Conservation (phyloP, 2,888 invertebrate species). For the Monoplex corrugatus region DNA sequence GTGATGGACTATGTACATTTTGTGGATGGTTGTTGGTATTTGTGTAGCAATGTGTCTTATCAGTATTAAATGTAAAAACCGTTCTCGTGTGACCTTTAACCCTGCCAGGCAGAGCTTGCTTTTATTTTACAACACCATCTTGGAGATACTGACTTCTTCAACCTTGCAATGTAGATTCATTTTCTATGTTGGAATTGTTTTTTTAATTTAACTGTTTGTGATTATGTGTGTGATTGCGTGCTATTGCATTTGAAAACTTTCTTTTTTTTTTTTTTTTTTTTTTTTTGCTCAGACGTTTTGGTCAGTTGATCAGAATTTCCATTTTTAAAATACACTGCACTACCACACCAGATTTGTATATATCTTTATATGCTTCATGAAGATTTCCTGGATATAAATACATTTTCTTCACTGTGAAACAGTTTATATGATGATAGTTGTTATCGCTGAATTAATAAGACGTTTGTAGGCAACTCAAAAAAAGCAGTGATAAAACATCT, state of each 20-base stretch:
- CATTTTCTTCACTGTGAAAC: too few relatives aligned
- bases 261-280: not conserved
- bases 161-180: constrained; percentile 33
- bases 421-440: too few relatives aligned
- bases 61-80: constrained; percentile 27
- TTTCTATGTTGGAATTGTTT: constrained; percentile 14
- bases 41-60: constrained; percentile 11
- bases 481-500: too few relatives aligned
- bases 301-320: too few relatives aligned
- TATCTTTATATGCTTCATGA: too few relatives aligned
- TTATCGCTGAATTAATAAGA: too few relatives aligned
- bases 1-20: not conserved
- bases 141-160: not conserved
- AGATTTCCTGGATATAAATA: too few relatives aligned
- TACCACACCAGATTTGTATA: too few relatives aligned
- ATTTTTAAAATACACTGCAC: too few relatives aligned
- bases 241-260: not conserved
- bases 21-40: not conserved
- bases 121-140: not conserved
- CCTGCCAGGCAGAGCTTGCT: not conserved
- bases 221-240: constrained; percentile 34
- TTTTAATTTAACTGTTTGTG: constrained; percentile 5
- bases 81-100: constrained; percentile 29
- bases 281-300: not conserved
- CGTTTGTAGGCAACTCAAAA: too few relatives aligned